These are phyloP conservation scores for Malacoraja senta DNA, from an alignment of 2,797 vertebrate genomes.

Conservation along the genomic window DNA sequence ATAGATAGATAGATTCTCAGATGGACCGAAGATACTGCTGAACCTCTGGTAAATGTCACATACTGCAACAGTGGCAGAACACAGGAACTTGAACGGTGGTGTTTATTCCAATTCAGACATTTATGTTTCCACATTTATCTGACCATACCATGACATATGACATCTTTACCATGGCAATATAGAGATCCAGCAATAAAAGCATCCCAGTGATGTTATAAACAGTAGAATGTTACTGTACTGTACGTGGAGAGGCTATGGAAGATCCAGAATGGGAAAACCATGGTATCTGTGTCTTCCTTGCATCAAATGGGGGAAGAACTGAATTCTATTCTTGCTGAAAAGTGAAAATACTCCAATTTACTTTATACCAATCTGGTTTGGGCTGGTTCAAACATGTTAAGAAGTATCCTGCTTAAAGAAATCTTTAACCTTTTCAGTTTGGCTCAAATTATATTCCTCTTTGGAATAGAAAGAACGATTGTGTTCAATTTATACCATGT, in stretches of 20 bases:
- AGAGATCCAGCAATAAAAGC: too few relatives aligned
- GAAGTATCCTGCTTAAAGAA: background rate
- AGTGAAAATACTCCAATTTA: background rate
- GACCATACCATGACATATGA: too few relatives aligned
- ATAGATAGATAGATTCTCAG: too few relatives aligned
- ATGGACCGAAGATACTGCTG: too few relatives aligned
- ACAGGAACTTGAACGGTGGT: too few relatives aligned
- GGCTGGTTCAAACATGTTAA: background rate
- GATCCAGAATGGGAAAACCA: background rate
- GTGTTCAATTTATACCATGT: background rate
- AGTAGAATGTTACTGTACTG: background rate
- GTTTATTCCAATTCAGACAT: too few relatives aligned
- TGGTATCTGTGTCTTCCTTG: background rate
- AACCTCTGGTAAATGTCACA: too few relatives aligned
- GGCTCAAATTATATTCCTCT: background rate
- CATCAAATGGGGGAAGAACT: background rate
- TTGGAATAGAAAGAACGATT: background rate
- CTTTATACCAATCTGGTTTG: background rate
- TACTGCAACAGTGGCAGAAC: too few relatives aligned
- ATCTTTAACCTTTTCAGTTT: background rate
- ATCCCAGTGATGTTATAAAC: background rate
- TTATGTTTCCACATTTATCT: too few relatives aligned
- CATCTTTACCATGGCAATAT: too few relatives aligned
- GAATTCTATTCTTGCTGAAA: background rate
- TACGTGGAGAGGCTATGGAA: background rate